Evolutionary conservation across 2,797 vertebrate genomes (phyloP).

Genomic region (Spea hammondii): DNA sequence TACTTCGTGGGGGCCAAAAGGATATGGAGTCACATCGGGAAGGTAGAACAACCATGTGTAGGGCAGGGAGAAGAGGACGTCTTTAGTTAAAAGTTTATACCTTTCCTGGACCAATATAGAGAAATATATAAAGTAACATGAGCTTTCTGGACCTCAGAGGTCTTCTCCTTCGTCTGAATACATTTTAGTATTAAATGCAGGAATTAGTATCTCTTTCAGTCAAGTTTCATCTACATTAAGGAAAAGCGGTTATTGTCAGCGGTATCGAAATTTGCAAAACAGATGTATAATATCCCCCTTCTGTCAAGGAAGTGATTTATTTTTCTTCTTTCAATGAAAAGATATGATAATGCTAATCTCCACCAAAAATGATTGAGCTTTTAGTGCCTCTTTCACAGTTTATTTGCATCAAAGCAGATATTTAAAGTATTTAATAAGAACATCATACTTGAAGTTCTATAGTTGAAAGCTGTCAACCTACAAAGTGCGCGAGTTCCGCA

Average conservation of each 20-base stretch:
- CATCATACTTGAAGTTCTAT: background rate
- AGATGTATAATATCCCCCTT: slow-evolving; percentile 8
- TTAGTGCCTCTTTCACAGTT: background rate
- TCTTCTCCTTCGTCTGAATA: background rate
- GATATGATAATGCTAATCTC: slow-evolving; percentile 43
- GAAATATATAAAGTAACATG: too few species aligned
- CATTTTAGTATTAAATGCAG: slow-evolving; percentile 5
- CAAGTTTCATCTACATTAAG: slow-evolving; percentile 25
- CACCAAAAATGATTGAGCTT: slow-evolving; percentile 33
- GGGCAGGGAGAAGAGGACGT: too few species aligned
- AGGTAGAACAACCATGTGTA: too few species aligned
- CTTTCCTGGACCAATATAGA: too few species aligned
- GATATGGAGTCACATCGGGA: too few species aligned
- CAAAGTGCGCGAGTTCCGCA: too few species aligned
- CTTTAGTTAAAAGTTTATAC: too few species aligned
- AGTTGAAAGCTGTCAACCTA: background rate
- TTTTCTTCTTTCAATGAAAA: slow-evolving; percentile 23
- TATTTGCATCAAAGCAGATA: slow-evolving; percentile 22
- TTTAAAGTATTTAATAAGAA: slow-evolving; percentile 7
- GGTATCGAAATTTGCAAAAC: slow-evolving; percentile 28
- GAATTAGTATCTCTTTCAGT: slow-evolving; percentile 20
- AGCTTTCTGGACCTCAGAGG: too few species aligned
- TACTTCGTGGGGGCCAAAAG: too few species aligned
- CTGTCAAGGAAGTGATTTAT: slow-evolving; percentile 19
- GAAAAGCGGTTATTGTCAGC: slow-evolving; percentile 40